Base-by-base conservation (phyloP, 2,888 invertebrate species). In the Nipponacmea schrenckii region DNA sequence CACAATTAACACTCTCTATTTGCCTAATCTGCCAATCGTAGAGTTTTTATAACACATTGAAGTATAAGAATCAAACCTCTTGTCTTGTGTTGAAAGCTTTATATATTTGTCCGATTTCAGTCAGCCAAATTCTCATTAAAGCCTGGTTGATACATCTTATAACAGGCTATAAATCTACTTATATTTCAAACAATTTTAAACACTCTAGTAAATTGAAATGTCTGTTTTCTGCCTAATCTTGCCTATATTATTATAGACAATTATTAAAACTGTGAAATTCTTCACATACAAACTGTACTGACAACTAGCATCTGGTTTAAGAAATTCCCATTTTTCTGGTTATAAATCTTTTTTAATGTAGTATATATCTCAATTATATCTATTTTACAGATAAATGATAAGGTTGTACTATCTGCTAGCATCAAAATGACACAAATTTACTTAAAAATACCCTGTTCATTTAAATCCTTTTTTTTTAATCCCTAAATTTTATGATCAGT, bases 191-290 rank as follows among this genome's bases (percentile, higher is more conserved):
- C 56, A 56, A 20, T 56, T 56, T 24, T 24, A 56, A 56, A 56
- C 56, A 56, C 24, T 24, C 56, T 24, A 56, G 56, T 56, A 56
- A 56, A 56, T 56, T 56, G 56, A 56, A 24, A 24, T 56, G 56
- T 56, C 56, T 56, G 56, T 56, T 56, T 56, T 56, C 56, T 24
- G 20, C 56, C 56, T 39, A 39, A 39, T 39, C 39, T 10, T 39
- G 56, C 20, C 56, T 12, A 14, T 56, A 56, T 20, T 56, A 20
- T 56, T 56, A 24, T 24, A 56, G 56, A 20, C 56, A 56, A 56
- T 56, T 56, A 56, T 24, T 56, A 56, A 56, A 56, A 56, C 56
- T 56, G 56, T 56, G 56, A 56, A 56, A 56, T 56, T 56, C 56
- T 24, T 56, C 20, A 20, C 24, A 56, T 10, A 24, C 20, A 24